Conservation (phyloP, 2,797 vertebrate genomes). For the Paguma larvata region DNA sequence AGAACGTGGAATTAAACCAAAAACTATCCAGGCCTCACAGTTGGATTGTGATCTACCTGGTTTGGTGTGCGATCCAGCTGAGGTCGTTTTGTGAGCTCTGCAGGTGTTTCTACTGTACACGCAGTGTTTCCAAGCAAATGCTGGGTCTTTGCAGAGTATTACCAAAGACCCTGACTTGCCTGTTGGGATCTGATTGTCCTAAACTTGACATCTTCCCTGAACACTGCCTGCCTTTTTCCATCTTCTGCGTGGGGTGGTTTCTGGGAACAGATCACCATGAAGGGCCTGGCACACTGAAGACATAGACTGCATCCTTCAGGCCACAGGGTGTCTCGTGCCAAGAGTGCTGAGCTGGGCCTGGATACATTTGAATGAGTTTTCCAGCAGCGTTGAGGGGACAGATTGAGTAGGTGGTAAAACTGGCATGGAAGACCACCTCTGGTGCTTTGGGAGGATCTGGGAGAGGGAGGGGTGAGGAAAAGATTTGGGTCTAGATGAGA, state of each 20-base stretch:
- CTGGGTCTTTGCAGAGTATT: background rate
- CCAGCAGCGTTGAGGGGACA: background rate
- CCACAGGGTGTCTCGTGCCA: background rate
- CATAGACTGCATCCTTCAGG: rapidly evolving
- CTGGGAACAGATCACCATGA: background rate
- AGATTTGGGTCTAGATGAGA: background rate
- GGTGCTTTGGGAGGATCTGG: background rate
- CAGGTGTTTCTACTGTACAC: background rate
- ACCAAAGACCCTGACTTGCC: background rate
- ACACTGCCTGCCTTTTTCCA: too few species aligned
- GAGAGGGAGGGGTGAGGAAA: background rate
- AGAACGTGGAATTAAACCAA: background rate
- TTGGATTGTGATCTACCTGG: background rate
- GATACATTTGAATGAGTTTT: background rate
- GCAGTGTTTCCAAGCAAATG: background rate
- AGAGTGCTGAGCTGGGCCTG: too few species aligned
- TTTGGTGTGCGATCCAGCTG: background rate
- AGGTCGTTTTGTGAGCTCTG: background rate
- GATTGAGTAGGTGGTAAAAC: background rate
- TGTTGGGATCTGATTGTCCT: background rate
- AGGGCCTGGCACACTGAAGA: background rate
- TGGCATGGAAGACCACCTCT: background rate
- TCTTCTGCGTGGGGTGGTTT: background rate
- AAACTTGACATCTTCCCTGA: background rate
- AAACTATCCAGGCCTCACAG: background rate